Base-by-base conservation (phyloP, 92 coral and sea anemone genomes). In the Porites evermanni region DNA sequence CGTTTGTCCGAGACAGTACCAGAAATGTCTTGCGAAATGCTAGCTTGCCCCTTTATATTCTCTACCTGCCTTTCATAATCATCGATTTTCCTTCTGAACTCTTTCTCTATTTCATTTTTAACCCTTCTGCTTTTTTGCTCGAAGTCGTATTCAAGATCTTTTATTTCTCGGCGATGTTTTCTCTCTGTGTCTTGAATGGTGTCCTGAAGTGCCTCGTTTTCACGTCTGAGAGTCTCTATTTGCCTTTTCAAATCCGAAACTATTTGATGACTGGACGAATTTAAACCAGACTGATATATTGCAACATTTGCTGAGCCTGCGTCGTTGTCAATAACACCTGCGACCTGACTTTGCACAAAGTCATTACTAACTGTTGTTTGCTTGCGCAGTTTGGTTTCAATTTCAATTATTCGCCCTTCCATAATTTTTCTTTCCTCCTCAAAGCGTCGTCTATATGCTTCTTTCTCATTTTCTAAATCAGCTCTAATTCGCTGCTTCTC, bases 401-500 rank as follows among this genome's bases (percentile, higher is more conserved):
- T 75, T 47, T 84, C 91, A 67, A 68, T 78, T 76, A 87, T 67
- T 8, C 87, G 67, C 16, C 59, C 63, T 56, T 68, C 82, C 56
- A 88, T 86, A 0, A 59, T 51, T 21, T 82, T 78, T 47, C 82
- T 85, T 69, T 92, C 92, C 13, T 87, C 88, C 67, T 92, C 95
- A 77, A 88, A 92, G 32, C 87, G 84, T 64, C 77, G 87, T 26
- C 77, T 79, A 67, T 88, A 77, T 8, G 83, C 44, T 64, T 85
- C 88, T 65, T 85, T 92, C 20, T 92, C 95, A 24, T 70, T 88
- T 52, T 88, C 88, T 20, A 92, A 86, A 44, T 92, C 95, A 20
- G 53, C 82, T 12, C 86, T 84, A 63, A 92, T 65, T 69, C 90
- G 90, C 47, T 65, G 84, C 53, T 90, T 92, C 70, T 92, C 89